Evolutionary conservation across 2,888 invertebrate species (phyloP).

Genomic region (Phlogophora meticulosa): DNA sequence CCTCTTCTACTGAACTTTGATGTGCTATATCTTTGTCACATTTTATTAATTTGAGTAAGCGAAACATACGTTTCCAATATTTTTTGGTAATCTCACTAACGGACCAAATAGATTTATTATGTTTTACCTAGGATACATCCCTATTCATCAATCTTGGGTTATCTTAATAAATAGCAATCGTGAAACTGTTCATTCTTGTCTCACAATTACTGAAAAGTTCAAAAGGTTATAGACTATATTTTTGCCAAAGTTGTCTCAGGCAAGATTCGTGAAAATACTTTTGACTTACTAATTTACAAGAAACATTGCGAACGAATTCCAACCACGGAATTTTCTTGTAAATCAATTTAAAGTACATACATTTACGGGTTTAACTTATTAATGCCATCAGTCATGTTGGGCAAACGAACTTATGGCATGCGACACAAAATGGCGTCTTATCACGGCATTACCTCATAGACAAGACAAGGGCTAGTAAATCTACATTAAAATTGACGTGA

Average conservation of each 20-base stretch:
- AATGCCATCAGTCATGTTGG: conserved; percentile 34
- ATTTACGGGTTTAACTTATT: conserved; percentile 30
- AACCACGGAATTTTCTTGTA: conserved; percentile 8
- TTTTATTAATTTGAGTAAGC: too few species aligned
- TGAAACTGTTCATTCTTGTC: background rate
- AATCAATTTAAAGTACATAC: conserved; percentile 40
- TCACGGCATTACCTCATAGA: conserved; percentile 53
- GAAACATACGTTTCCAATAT: too few species aligned
- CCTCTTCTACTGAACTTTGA: too few species aligned
- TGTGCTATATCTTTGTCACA: too few species aligned
- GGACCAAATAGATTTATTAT: too few species aligned
- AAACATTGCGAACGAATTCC: background rate
- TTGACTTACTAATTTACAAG: too few species aligned
- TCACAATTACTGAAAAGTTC: background rate
- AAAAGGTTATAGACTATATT: background rate
- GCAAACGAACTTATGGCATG: conserved; percentile 49
- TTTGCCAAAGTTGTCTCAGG: too few species aligned
- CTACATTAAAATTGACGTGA: conserved; percentile 54
- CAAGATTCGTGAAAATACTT: background rate
- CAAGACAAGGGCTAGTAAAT: conserved; percentile 46
- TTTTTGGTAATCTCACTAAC: too few species aligned
- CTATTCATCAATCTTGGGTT: too few species aligned
- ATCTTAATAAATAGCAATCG: background rate
- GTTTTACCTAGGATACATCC: too few species aligned
- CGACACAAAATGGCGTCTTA: conserved; percentile 47